Base-by-base conservation (phyloP, 1,140 invertebrate genomes). In the Belonocnema kinseyi region DNA sequence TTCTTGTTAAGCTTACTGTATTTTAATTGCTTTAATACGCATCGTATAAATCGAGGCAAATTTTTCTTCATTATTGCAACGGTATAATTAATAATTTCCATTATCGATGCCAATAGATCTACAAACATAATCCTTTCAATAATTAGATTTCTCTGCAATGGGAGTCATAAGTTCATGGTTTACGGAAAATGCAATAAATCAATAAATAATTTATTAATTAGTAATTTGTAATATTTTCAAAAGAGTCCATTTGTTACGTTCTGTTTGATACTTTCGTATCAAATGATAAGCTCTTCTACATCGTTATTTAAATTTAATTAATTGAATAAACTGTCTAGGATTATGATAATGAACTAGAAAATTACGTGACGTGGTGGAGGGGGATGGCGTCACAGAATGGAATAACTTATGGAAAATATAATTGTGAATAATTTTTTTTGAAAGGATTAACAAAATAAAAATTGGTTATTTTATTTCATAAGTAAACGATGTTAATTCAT, bases 141-240 rank as follows among this genome's bases (percentile, higher is more conserved):
- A 61, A 61, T 61, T 61, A 61, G 33, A 61, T 61, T 61, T 61
- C 21, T 61, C 56, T 61, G 21, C 56, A 61, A 61, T 26, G 26
- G 26, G 56, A 61, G 56, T 21, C 33, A 26, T 26, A 61, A 61
- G 56, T 61, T 61, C 56, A 61, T 33, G 56, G 8, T 33, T 61
- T 61, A 61, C 12, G 21, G 21, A 61, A 33, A 61, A 26, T 10
- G 33, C 21, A 61, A 61, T 61, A 61, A 61, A 33, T 33, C 21
- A 61, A 33, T 61, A 13, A 33, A 61, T 61, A 33, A 61, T 61
- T 33, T 61, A 61, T 61, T 26, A 61, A 61, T 61, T 61, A 61
- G 4, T 61, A 33, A 61, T 61, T 61, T 33, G 56, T 61, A 61
- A 61, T 61, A 61, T 61, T 61, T 21, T 21, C 56, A 33, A 3